Conservation (phyloP, 30 jellyfish, hydroid and myxozoan genomes). For the Phacellophora camtschatica region DNA sequence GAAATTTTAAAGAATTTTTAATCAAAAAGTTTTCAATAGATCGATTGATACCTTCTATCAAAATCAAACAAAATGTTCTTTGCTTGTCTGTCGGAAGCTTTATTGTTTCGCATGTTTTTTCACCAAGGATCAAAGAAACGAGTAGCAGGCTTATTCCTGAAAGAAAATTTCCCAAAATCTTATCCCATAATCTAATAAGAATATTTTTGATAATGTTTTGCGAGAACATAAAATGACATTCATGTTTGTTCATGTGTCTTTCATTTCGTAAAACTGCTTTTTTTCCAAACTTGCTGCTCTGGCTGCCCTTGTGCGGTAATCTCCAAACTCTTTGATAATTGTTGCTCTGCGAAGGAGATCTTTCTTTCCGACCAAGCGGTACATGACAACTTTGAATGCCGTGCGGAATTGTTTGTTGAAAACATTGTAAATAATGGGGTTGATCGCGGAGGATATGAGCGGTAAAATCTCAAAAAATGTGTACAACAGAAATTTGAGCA, state of each 20-base stretch:
- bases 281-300: not conserved
- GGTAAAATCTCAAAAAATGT: slow-evolving; percentile 61
- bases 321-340: slow-evolving; percentile 20
- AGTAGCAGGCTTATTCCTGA: too few relatives aligned
- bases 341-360: slow-evolving; percentile 41
- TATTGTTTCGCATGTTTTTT: too few relatives aligned
- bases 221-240: too few relatives aligned
- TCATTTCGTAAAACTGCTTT: not conserved
- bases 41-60: too few relatives aligned
- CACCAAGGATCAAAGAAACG: too few relatives aligned
- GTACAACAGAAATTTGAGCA: slow-evolving; percentile 21
- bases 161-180: too few relatives aligned
- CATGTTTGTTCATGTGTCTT: not conserved
- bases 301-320: not conserved
- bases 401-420: slow-evolving; percentile 68
- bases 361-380: slow-evolving; percentile 32
- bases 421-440: slow-evolving; percentile 73
- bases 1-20: too few relatives aligned
- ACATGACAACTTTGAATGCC: slow-evolving; percentile 52
- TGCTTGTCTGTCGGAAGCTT: too few relatives aligned
- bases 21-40: too few relatives aligned
- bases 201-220: too few relatives aligned
- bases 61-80: too few relatives aligned
- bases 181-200: too few relatives aligned
- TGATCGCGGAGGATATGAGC: slow-evolving; percentile 57